A percentile compares a stretch with the other conserved stretches of the same genome.
phyloP scores from a whole-genome alignment of 2,797 vertebrate species.

The Paratrypauchen microcephalus region DNA sequence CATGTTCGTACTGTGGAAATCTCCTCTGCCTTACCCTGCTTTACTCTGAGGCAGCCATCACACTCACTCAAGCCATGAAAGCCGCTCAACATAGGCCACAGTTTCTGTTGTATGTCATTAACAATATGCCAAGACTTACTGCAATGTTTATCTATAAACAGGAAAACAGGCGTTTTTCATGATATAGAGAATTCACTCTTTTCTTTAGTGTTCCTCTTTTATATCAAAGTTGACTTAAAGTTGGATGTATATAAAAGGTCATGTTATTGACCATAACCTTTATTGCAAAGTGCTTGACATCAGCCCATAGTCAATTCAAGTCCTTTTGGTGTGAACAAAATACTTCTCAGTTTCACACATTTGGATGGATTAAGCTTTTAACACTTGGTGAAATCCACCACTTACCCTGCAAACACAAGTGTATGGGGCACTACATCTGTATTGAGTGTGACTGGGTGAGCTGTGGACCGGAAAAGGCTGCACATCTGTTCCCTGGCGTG shows the following conservation, averaged over 20 bases:
- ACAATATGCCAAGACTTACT: slow-evolving; percentile 27
- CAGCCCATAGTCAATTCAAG: slow-evolving; percentile 72
- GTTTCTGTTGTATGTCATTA: slow-evolving; percentile 52
- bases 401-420: slow-evolving; percentile 73
- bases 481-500: slow-evolving; percentile 70
- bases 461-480: slow-evolving; percentile 57
- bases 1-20: slow-evolving; percentile 62
- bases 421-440: slow-evolving; percentile 70
- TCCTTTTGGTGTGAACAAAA: slow-evolving; percentile 79
- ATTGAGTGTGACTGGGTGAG: slow-evolving; percentile 73
- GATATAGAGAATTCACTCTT: slow-evolving; percentile 9
- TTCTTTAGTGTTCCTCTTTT: slow-evolving; percentile 10
- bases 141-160: slow-evolving; percentile 10
- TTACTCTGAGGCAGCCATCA: slow-evolving; percentile 46
- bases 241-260: slow-evolving; percentile 67
- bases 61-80: slow-evolving; percentile 42
- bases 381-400: slow-evolving; percentile 76
- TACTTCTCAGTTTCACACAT: slow-evolving; percentile 81
- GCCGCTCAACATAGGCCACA: slow-evolving; percentile 48
- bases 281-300: slow-evolving; percentile 71
- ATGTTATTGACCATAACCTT: slow-evolving; percentile 62
- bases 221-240: slow-evolving; percentile 61
- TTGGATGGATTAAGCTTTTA: slow-evolving; percentile 80
- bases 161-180: not conserved
- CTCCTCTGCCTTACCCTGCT: slow-evolving; percentile 34